Evolutionary conservation across 1,140 invertebrate genomes (phyloP), one percentile per base, ranked within the genome.

Genomic region (Diplogasteroides magnus): DNA sequence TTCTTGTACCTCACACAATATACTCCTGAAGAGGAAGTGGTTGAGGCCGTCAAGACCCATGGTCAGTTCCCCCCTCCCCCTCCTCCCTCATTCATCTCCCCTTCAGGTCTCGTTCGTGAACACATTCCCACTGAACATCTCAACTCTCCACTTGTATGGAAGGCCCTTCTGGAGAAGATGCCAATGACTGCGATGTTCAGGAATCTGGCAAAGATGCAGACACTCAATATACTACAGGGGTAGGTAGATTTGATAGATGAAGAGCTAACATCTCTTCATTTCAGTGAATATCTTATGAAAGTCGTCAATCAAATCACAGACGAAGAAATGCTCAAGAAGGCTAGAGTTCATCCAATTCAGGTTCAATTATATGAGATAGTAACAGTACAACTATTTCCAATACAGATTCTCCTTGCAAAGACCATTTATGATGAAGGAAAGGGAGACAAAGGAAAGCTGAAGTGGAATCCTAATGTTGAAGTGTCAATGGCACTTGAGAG

Each of bases 391-490:
- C 6, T 11, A 48, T 11, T 11, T 48, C 37, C 37, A 48, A 11
- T 48, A 48, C 37, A 48, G 19, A n/a, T n/a, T n/a, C 85, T 88
- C 27, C 81, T 88, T 68, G 86, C 86, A 1, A 76, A 87, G 61
- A 85, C 84, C 64, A 85, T 86, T 71, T 89, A 89, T 71, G 84
- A 76, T 3, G 62, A 86, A 79, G 86, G 87, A 67, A 84, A 82
- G 23, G 88, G 37, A 11, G 37, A 48, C 37, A 48, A 48, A 11
- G 6, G 37, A 48, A 11, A 72, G 6, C 19, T 48, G 6, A 48
- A 19, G 19, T 48, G 37, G 37, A 48, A 6, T 6, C 37, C 37
- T 19, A 48, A 48, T 11, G 6, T 19, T 19, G 37, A 48, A 19
- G 6, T 48, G 6, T 48, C 37, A 19, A 19, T 19, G 6, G 37